phyloP scores from a whole-genome alignment of 2,797 vertebrate species.

The Premnoplex brunnescens region DNA sequence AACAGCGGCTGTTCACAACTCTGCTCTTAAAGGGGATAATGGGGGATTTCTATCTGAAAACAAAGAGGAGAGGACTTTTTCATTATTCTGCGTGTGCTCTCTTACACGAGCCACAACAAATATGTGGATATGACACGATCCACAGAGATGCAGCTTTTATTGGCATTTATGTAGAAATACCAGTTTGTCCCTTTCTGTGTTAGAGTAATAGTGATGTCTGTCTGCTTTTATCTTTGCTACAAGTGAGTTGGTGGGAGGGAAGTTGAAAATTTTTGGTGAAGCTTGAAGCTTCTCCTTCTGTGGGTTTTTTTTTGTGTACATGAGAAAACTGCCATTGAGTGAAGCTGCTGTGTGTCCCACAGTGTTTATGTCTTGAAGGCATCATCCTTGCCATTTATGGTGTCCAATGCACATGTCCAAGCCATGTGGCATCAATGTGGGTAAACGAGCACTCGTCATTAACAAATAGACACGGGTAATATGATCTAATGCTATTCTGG shows the following conservation, averaged over 20 bases:
- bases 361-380: not conserved
- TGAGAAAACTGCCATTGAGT: not conserved
- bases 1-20: not conserved
- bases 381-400: conserved; percentile 53
- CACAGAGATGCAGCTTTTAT: not conserved
- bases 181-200: not conserved
- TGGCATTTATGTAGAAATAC: not conserved
- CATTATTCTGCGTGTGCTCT: not conserved
- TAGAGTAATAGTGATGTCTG: not conserved
- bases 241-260: not conserved
- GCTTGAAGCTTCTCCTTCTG: no score
- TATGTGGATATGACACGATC: not conserved
- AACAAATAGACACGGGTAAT: conserved; percentile 41
- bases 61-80: not conserved
- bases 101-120: not conserved
- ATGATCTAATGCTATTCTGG: conserved; percentile 61
- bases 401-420: not conserved
- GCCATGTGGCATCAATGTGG: not conserved
- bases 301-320: not conserved
- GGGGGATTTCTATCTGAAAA: not conserved
- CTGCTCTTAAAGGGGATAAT: not conserved
- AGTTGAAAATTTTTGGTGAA: not conserved
- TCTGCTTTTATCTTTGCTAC: not conserved
- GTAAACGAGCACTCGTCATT: not conserved
- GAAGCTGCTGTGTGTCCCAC: not conserved